Evolutionary conservation across 2,888 invertebrate genomes (phyloP).

Genomic region (Phrixothrix hirtus): DNA sequence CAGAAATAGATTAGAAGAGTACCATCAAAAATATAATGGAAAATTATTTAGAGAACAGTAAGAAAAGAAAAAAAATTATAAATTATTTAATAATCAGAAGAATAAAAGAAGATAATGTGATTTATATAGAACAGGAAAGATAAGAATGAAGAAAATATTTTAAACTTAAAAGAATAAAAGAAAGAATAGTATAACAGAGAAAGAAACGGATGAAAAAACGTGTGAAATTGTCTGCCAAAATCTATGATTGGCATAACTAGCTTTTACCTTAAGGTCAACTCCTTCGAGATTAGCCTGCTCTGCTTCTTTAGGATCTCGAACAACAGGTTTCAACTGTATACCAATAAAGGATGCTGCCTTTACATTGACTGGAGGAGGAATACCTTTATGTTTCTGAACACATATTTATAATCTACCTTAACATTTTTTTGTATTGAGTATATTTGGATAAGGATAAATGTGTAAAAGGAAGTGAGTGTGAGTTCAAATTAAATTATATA

Average conservation of each 20-base stretch:
- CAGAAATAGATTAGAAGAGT: too few species aligned
- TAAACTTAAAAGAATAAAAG: slow-evolving; percentile 2
- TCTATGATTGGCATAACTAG: slow-evolving; percentile 2
- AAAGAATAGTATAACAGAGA: background rate
- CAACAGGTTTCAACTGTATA: slow-evolving; percentile 65
- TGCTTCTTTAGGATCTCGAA: slow-evolving; percentile 53
- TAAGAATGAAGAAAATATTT: background rate
- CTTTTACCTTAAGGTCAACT: slow-evolving; percentile 52
- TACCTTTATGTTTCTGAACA: slow-evolving; percentile 50
- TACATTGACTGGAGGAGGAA: slow-evolving; percentile 57
- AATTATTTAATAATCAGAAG: too few species aligned
- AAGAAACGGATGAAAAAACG: background rate
- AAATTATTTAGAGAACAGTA: too few species aligned
- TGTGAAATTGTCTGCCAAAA: too few species aligned
- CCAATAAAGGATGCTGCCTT: slow-evolving; percentile 62
- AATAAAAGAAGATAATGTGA: too few species aligned
- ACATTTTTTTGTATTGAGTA: too few species aligned
- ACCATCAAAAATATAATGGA: too few species aligned
- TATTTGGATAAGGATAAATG: too few species aligned
- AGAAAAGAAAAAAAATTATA: too few species aligned
- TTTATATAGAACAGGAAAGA: too few species aligned
- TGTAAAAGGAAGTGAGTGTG: too few species aligned
- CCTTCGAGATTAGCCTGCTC: slow-evolving; percentile 49
- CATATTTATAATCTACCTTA: slow-evolving; percentile 14
- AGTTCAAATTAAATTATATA: too few species aligned